phyloP scores from a whole-genome alignment of 2,888 invertebrate species.

The Dryocosmus kuriphilus region DNA sequence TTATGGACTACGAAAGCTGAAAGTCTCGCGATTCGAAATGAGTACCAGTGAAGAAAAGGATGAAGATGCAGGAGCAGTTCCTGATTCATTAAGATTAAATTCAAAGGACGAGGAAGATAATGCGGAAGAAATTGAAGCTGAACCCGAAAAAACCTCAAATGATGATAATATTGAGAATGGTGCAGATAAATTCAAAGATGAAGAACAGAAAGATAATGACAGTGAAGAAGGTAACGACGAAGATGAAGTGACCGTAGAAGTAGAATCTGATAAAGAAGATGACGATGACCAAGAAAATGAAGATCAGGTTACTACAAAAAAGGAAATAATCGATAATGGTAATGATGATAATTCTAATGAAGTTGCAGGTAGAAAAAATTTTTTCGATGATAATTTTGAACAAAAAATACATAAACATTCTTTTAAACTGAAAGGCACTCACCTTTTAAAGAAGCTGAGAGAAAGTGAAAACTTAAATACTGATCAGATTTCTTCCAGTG shows the following conservation, averaged over 20 bases:
- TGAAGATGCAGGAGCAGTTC: constrained; percentile 70
- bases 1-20: background rate
- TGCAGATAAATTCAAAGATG: constrained; percentile 34
- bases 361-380: constrained; percentile 66
- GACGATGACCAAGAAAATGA: constrained; percentile 52
- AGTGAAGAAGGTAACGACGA: constrained; percentile 3
- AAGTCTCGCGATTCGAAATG: background rate
- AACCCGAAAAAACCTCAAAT: background rate
- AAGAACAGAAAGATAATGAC: background rate
- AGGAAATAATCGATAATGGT: constrained; percentile 51
- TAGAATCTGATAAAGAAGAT: constrained; percentile 31
- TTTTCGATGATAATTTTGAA: constrained; percentile 54
- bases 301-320: constrained; percentile 59
- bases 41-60: background rate
- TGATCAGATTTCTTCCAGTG: too few species aligned
- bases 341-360: constrained; percentile 52
- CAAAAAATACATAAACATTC: background rate
- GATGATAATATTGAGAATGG: background rate
- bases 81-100: constrained; percentile 52
- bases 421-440: background rate
- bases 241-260: background rate
- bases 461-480: background rate
- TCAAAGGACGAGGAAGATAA: constrained; percentile 8
- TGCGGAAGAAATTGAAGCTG: constrained; percentile 20
- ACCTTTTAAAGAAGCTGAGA: constrained; percentile 8